Base-by-base conservation (phyloP, 2,797 vertebrate genomes). In the Danio aesculapii region DNA sequence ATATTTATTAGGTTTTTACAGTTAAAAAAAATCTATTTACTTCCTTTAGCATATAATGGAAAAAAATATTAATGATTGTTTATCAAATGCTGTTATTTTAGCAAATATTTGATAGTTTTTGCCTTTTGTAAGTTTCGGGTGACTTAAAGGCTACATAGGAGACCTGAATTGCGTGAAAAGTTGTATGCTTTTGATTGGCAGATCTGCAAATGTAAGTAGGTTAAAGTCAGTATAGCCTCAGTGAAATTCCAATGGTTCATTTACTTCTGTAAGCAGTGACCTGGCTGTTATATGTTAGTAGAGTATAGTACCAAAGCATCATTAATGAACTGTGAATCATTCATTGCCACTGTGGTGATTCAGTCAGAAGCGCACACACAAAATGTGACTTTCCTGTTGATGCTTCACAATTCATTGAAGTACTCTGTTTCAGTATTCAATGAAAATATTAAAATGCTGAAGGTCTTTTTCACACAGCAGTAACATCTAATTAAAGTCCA, bases 231-330 rank as follows among this genome's bases (percentile, higher is more conserved):
- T 17, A 49, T 30, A 30, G 30, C 50, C n/a, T 77, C 62, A 77
- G 50, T 30, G 0, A 57, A 77, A 68, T 19, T 53, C 61, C 62
- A 66, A 14, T 44, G 11, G 47, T 55, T n/a, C 50, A 19, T 66
- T 64, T 55, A n/a, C 61, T 66, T n/a, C 61, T 66, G 49, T 64
- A 49, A 76, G 11, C 74, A 66, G 61, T 66, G 61, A 75, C 59
- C 59, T 59, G 46, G 58, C 41, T 68, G 52, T 77, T 77, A 68
- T 55, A 21, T 57, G 30, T 39, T 68, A 59, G 71, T 55, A 12
- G 44, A 52, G 58, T 55, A 47, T n/a, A 68, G 44, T 55, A 3
- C 4, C 43, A 55, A 77, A 68, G 52, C 59, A 58, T 39, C 50
- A 21, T 62, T 75, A 62, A 62, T 75, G 19, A 74, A 61, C 12